Conservation (phyloP, 2,888 invertebrate genomes). For the Pristionchus arcanus region DNA sequence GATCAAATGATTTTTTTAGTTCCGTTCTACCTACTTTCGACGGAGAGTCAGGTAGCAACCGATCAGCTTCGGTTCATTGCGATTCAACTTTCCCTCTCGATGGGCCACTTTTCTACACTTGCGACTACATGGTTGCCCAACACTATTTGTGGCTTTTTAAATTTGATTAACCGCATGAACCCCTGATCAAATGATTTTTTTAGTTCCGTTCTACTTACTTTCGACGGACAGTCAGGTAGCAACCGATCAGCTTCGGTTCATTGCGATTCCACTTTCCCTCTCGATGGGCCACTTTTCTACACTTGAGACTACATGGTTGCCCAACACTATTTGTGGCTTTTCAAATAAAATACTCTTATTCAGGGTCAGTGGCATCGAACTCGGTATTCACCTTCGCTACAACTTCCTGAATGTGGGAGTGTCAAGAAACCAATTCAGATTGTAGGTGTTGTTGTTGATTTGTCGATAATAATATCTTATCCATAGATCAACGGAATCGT, state of each 20-base stretch:
- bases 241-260: not conserved
- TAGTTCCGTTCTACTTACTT: not conserved
- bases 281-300: not conserved
- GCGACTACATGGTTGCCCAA: not conserved
- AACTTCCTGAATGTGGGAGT: not conserved
- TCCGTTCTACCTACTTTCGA: not conserved
- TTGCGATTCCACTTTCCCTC: not conserved
- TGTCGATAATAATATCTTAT: no score
- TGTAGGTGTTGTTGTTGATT: not conserved
- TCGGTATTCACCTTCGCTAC: not conserved
- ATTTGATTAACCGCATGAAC: not conserved
- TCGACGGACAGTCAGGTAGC: not conserved
- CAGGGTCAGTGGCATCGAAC: not conserved
- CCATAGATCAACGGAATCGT: not conserved
- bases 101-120: not conserved
- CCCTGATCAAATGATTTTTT: not conserved
- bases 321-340: no score
- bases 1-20: not conserved
- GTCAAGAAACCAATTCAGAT: not conserved
- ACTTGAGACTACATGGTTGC: not conserved
- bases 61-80: not conserved
- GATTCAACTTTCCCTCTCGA: not conserved
- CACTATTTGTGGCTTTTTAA: not conserved
- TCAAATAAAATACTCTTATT: no score
- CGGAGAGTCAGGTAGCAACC: not conserved